Evolutionary conservation across 2,113 vertebrate genomes (phyloP).

Genomic region (Callipepla californica): DNA sequence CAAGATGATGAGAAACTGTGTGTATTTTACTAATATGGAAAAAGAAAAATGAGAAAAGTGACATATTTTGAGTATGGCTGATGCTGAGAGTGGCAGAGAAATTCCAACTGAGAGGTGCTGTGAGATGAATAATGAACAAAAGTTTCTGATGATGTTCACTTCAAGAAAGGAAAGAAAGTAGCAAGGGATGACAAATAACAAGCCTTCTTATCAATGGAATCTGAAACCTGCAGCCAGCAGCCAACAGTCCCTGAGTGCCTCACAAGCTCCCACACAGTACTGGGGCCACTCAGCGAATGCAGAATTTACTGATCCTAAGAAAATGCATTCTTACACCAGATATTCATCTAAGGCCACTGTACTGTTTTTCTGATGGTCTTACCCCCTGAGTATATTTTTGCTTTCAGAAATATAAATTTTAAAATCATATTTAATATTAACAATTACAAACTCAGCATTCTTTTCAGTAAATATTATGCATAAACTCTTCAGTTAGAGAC

Average conservation of each 20-base stretch:
- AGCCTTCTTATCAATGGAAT: not conserved
- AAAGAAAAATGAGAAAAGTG: not conserved
- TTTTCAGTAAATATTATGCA: not conserved
- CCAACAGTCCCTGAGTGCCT: accelerated
- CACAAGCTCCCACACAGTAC: not conserved
- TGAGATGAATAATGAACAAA: not conserved
- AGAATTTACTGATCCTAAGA: not conserved
- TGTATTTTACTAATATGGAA: not conserved
- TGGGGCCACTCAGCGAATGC: not conserved
- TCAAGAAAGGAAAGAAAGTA: not conserved
- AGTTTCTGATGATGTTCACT: not conserved
- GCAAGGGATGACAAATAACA: not conserved
- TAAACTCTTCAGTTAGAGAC: not conserved
- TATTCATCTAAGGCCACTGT: not conserved
- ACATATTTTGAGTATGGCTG: not conserved
- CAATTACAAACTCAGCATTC: not conserved
- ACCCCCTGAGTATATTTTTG: not conserved
- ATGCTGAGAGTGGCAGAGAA: not conserved
- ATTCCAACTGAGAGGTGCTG: not conserved
- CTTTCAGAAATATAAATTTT: not conserved
- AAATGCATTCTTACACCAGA: not conserved
- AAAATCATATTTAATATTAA: not conserved
- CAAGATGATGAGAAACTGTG: not conserved
- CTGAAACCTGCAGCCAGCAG: not conserved
- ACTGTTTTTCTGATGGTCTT: not conserved